Base-by-base conservation (phyloP, 2,113 vertebrate species). In the Callipepla squamata region DNA sequence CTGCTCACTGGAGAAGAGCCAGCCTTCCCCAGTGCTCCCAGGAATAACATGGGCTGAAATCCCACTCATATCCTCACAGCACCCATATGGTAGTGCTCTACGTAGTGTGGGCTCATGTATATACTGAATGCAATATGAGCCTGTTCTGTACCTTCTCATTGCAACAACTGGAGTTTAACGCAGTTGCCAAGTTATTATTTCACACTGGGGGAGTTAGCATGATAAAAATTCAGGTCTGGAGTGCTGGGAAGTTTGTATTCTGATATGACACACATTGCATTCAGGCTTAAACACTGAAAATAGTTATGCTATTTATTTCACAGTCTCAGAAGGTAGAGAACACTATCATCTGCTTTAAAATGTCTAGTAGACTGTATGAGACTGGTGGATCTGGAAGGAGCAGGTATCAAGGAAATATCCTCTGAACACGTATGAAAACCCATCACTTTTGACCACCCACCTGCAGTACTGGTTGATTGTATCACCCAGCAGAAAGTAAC, bases 41-140 rank as follows among this genome's bases (percentile, higher is more conserved):
- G 17, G 67, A 50, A 19, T 26, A 48, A 58, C 3, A 6, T 2
- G 13, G 40, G 36, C 53, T 65, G 40, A 87, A 93, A 80, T 86
- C 55, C 32, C 62, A 5, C 42, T 79, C 3, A 0, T 12, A 77
- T 4, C 18, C 18, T 86, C 73, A 51, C 9, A 65, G 23, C 7
- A 26, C 7, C 73, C n/a, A 13, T 16, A 36, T 2, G n/a, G 1
- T 57, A 75, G 15, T 40, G 59, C 44, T 51, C 6, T 23, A 5
- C 4, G 28, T 13, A 30, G 34, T 2, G 6, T 32, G 14, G 47
- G 11, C 53, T 79, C 12, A 17, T 1, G 1, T 13, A 20, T 17
- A 18, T 22, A 19, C 13, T 11, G 17, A 20, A 42, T 68, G 63
- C 21, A 66, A 65, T 15, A 32, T 0, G 1, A 81, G 16, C 47